Percentiles rank a stretch among this genome's conserved stretches.
These are phyloP conservation scores for Brachypterus glaber DNA, from an alignment of 2,888 invertebrate genomes.

Conservation along the genomic window DNA sequence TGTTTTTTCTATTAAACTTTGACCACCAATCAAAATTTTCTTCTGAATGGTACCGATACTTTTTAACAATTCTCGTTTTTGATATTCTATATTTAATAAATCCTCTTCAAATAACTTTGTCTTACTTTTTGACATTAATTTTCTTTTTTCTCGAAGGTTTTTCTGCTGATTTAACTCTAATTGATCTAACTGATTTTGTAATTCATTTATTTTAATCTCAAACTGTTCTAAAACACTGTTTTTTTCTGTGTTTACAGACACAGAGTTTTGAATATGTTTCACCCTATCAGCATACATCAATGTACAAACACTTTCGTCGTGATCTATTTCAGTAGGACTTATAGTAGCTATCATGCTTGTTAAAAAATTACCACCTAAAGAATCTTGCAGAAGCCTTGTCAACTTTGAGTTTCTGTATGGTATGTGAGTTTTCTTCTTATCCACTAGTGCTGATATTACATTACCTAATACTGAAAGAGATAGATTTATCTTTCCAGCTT, in stretches of 20 bases:
- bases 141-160: constrained; percentile 53
- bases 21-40: constrained; percentile 92
- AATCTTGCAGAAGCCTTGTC: constrained; percentile 89
- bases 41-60: constrained; percentile 66
- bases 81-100: constrained; percentile 44
- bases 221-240: constrained; percentile 83
- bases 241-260: constrained; percentile 89
- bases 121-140: constrained; percentile 52
- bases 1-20: constrained; percentile 90
- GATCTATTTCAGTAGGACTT: constrained; percentile 85
- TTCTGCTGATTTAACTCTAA: constrained; percentile 35
- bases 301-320: constrained; percentile 90
- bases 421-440: constrained; percentile 89
- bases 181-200: constrained; percentile 59
- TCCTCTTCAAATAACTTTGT: constrained; percentile 36
- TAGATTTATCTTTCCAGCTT: constrained; percentile 93
- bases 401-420: constrained; percentile 95
- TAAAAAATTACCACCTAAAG: constrained; percentile 87
- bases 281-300: constrained; percentile 91
- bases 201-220: constrained; percentile 64
- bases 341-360: constrained; percentile 91
- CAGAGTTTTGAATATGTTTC: constrained; percentile 89
- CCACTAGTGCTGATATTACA: constrained; percentile 92
- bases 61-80: constrained; percentile 44
- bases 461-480: constrained; percentile 92